Evolutionary conservation across 1,140 invertebrate species (phyloP).

Genomic region (Oscheius sp.): DNA sequence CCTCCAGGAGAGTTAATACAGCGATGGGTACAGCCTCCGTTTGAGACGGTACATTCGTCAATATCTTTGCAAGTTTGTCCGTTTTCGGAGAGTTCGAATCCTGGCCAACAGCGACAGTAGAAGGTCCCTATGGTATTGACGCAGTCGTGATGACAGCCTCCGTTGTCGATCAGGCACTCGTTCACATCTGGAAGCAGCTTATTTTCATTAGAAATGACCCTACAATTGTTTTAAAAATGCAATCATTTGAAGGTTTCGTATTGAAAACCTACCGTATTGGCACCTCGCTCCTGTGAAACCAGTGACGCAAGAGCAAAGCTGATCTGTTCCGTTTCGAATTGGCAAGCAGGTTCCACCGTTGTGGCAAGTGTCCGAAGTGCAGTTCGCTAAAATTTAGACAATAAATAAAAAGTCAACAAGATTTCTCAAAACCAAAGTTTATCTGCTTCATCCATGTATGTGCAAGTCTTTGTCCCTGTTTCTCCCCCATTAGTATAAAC

Average conservation of each 20-base stretch:
- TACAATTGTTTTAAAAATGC: no score
- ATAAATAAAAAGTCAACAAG: background rate
- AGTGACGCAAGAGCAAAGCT: constrained; percentile 55
- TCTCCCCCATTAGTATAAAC: constrained; percentile 20
- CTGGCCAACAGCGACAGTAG: constrained; percentile 67
- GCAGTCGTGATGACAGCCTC: constrained; percentile 61
- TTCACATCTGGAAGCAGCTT: constrained; percentile 56
- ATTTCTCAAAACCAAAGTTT: background rate
- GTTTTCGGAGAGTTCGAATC: constrained; percentile 60
- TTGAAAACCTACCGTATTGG: constrained; percentile 56
- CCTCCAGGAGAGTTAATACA: constrained; percentile 74
- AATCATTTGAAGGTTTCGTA: background rate
- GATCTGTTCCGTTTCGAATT: constrained; percentile 35
- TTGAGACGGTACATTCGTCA: constrained; percentile 71
- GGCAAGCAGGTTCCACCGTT: constrained; percentile 60
- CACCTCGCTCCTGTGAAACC: constrained; percentile 60
- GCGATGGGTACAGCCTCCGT: constrained; percentile 68
- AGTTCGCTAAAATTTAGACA: constrained; percentile 60
- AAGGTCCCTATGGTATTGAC: constrained; percentile 65
- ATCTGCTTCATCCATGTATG: background rate
- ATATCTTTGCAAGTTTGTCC: constrained; percentile 64
- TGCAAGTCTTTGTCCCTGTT: constrained; percentile 2
- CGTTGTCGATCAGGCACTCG: constrained; percentile 61
- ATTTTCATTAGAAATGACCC: background rate
- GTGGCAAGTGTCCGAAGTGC: constrained; percentile 60